A percentile compares a stretch with the other conserved stretches of the same genome.
Evolutionary conservation across 2,797 vertebrate genomes (phyloP).

Genomic region (Rhinichthys osculus): DNA sequence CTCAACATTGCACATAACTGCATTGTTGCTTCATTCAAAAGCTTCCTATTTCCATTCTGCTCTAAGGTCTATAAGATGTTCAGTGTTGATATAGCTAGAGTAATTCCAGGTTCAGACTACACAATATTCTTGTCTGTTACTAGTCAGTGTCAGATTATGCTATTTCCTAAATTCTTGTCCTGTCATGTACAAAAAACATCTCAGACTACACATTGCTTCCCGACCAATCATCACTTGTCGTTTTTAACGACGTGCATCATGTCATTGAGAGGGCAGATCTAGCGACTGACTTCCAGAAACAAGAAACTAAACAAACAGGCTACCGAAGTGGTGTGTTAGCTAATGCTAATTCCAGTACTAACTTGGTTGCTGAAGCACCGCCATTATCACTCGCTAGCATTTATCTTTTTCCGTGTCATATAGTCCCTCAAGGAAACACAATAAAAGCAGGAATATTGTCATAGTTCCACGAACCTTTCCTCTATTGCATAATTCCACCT

Average conservation of each 20-base stretch:
- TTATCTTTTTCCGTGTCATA: too few species aligned
- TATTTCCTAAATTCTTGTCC: too few species aligned
- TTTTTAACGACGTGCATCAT: too few species aligned
- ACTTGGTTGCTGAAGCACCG: too few species aligned
- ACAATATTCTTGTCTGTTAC: too few species aligned
- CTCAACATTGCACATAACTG: slow-evolving; percentile 40
- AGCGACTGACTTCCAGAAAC: neutral
- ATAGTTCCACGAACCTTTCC: neutral
- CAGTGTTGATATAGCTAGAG: slow-evolving; percentile 43
- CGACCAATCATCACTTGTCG: neutral
- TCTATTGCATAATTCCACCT: too few species aligned
- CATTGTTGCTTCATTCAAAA: slow-evolving; percentile 52
- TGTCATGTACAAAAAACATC: too few species aligned
- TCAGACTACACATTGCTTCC: too few species aligned
- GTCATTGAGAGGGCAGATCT: too few species aligned
- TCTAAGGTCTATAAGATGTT: slow-evolving; percentile 52
- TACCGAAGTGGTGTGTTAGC: neutral
- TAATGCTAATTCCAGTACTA: neutral
- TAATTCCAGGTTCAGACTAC: neutral
- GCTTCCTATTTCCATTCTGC: slow-evolving; percentile 47
- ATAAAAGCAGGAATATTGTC: neutral
- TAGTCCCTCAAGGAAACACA: neutral
- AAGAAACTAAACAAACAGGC: neutral
- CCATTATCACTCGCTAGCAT: neutral
- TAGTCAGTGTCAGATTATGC: too few species aligned